These are phyloP conservation scores for Colletes latitarsis DNA, from an alignment of 1,140 invertebrate species.

Conservation along the genomic window DNA sequence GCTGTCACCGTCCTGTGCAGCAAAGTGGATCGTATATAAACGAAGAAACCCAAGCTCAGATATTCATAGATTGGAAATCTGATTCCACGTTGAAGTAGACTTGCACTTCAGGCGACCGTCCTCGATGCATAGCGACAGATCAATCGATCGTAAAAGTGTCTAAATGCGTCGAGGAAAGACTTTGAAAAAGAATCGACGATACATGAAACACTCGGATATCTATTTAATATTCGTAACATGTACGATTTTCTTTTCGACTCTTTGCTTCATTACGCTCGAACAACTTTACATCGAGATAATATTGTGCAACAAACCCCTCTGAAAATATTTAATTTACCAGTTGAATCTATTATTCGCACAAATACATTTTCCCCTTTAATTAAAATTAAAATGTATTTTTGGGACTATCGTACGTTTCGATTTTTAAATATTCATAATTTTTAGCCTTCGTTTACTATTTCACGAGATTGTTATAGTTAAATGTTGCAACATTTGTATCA, in stretches of 20 bases:
- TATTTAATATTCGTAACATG: constrained; percentile 9
- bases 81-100: not conserved
- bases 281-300: not conserved
- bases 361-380: not conserved
- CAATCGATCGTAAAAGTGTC: constrained; percentile 22
- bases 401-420: too few relatives aligned
- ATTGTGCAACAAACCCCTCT: not conserved
- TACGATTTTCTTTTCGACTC: not conserved
- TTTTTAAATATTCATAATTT: too few relatives aligned
- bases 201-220: not conserved
- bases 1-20: not conserved
- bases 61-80: constrained; percentile 17
- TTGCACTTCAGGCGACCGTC: not conserved
- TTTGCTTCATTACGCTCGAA: not conserved
- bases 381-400: too few relatives aligned
- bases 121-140: not conserved
- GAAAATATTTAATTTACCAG: too few relatives aligned
- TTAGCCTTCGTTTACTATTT: too few relatives aligned
- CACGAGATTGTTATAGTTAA: too few relatives aligned
- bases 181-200: not conserved
- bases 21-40: constrained; percentile 8
- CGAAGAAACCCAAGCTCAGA: not conserved
- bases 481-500: too few relatives aligned
- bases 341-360: not conserved
- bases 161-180: not conserved